Conservation (phyloP, 1,140 invertebrate species). For the Aphidius gifuensis region DNA sequence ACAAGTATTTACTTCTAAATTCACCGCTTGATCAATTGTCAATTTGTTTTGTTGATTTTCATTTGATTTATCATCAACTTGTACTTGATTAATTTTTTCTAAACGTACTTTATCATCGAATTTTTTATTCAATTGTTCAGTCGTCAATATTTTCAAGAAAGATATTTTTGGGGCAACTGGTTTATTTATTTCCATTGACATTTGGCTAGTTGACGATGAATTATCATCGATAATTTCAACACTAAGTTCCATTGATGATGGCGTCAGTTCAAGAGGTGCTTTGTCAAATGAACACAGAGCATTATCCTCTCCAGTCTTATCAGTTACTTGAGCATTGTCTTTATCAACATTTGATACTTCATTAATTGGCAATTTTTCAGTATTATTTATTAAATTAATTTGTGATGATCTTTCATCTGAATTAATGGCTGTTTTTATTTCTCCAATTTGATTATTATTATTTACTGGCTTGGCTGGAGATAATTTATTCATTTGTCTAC, state of each 20-base stretch:
- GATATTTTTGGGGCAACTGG: background rate
- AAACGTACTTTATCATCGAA: background rate
- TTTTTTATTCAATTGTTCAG: constrained; percentile 24
- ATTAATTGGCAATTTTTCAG: background rate
- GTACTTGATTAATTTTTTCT: too few relatives aligned
- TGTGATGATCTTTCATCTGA: constrained; percentile 3
- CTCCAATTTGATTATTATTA: background rate
- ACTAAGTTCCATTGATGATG: constrained; percentile 7
- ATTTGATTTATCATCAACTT: too few relatives aligned
- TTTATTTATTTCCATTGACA: background rate
- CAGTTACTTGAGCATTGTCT: too few relatives aligned
- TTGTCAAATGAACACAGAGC: too few relatives aligned
- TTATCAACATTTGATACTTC: too few relatives aligned
- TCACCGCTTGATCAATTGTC: too few relatives aligned
- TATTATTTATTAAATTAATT: background rate
- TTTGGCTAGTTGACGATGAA: background rate
- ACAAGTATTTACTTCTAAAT: too few relatives aligned
- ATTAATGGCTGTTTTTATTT: background rate
- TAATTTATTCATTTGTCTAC: constrained; percentile 1
- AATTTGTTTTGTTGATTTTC: too few relatives aligned
- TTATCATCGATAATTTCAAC: constrained; percentile 21
- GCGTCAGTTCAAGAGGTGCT: background rate
- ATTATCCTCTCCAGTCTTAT: too few relatives aligned
- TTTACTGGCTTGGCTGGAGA: background rate
- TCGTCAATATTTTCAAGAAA: constrained; percentile 23